A percentile compares a stretch with the other conserved stretches of the same genome.
These are phyloP conservation scores for Zygothrica quintamaculata DNA, from an alignment of 2,888 invertebrate species.

Conservation along the genomic window DNA sequence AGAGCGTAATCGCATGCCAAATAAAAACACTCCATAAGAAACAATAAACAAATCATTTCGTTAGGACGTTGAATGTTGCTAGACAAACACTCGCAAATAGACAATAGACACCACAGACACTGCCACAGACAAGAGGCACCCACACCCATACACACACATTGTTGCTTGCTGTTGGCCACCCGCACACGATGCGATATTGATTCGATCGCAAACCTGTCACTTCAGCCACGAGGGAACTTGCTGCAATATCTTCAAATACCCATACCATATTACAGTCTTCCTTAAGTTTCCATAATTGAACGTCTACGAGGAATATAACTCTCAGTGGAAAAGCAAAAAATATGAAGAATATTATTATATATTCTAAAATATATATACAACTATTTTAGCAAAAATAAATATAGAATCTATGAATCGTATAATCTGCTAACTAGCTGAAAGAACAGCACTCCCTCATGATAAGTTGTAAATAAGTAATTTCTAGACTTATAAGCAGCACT, in stretches of 20 bases:
- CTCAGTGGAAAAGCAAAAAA: constrained; percentile 1
- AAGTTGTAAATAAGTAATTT: too few species aligned
- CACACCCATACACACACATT: constrained; percentile 12
- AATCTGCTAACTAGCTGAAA: too few species aligned
- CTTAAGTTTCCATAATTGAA: constrained; percentile 72
- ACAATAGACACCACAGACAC: constrained; percentile 5
- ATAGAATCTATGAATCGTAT: too few species aligned
- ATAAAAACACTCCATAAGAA: constrained; percentile 80
- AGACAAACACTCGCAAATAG: constrained; percentile 55
- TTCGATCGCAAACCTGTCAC: constrained; percentile 67
- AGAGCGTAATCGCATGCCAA: constrained; percentile 71
- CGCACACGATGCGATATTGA: constrained; percentile 70
- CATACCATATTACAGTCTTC: constrained; percentile 39
- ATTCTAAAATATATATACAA: too few species aligned
- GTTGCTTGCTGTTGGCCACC: constrained; percentile 57
- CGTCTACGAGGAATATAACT: constrained; percentile 48
- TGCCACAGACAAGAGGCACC: too few species aligned
- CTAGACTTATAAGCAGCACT: background rate
- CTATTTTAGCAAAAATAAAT: too few species aligned
- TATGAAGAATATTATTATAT: too few species aligned
- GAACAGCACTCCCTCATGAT: too few species aligned
- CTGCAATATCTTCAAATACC: constrained; percentile 25
- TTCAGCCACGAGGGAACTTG: constrained; percentile 43
- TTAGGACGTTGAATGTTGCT: constrained; percentile 46
- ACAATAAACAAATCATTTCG: constrained; percentile 77